Percentiles rank a stretch among this genome's conserved stretches.
These are phyloP conservation scores for Magallana ariakensis DNA, from an alignment of 1,140 invertebrate genomes.

Conservation along the genomic window DNA sequence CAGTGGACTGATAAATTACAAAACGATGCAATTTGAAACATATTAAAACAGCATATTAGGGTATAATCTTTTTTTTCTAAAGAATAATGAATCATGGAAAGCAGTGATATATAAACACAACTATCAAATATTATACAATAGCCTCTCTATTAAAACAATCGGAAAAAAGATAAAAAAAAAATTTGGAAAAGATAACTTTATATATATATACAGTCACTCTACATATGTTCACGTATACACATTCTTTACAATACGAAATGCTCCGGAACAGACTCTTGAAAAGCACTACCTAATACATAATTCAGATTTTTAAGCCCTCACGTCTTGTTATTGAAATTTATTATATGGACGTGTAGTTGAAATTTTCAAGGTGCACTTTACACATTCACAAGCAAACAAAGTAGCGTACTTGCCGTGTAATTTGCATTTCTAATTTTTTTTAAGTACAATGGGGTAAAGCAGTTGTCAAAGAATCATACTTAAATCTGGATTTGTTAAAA, in stretches of 20 bases:
- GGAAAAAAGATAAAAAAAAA: too few relatives aligned
- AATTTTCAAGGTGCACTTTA: constrained; percentile 23
- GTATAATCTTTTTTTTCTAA: too few relatives aligned
- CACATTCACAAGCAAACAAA: constrained; percentile 16
- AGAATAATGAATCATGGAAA: too few relatives aligned
- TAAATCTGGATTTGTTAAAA: constrained; percentile 13
- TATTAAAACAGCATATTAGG: too few relatives aligned
- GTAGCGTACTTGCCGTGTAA: neutral
- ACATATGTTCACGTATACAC: neutral
- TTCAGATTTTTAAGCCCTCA: constrained; percentile 28
- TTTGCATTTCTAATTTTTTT: constrained; percentile 33
- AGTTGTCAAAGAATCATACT: constrained; percentile 13
- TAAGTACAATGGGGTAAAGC: constrained; percentile 7
- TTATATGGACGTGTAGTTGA: constrained; percentile 8
- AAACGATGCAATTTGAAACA: too few relatives aligned
- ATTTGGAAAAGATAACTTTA: neutral
- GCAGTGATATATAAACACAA: too few relatives aligned
- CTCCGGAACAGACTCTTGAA: neutral
- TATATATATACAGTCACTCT: neutral
- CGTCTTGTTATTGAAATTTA: constrained; percentile 13
- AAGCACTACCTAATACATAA: constrained; percentile 12
- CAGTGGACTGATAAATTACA: too few relatives aligned
- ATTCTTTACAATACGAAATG: neutral
- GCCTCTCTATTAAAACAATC: too few relatives aligned
- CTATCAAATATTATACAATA: too few relatives aligned